Evolutionary conservation across 64 coral and sea anemone genomes (phyloP).

Genomic region (Catalaphyllia jardinei): DNA sequence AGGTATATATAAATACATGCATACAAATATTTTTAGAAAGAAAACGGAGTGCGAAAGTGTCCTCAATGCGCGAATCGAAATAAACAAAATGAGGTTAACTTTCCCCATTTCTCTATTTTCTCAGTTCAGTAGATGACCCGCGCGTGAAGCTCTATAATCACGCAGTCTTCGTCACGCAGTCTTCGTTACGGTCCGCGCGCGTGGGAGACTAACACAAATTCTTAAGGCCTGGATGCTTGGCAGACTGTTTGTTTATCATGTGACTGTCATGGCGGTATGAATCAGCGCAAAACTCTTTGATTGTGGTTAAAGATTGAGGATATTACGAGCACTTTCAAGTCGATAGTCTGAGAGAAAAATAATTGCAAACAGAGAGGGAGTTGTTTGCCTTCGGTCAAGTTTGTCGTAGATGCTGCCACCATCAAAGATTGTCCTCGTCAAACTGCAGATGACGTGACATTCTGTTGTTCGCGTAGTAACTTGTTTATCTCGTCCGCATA

Average conservation of each 20-base stretch:
- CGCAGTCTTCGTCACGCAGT: no score
- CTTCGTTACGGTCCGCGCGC: no score
- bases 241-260: slow-evolving; percentile 12
- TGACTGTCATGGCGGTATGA: slow-evolving; percentile 69
- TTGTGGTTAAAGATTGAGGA: no score
- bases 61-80: no score
- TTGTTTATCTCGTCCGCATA: neutral
- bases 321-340: no score
- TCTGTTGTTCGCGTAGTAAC: neutral
- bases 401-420: neutral
- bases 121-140: no score
- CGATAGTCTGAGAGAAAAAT: neutral
- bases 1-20: no score
- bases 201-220: neutral
- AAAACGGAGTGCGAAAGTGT: no score
- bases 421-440: neutral
- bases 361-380: neutral
- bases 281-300: neutral
- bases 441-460: neutral
- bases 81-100: no score
- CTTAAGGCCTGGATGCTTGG: slow-evolving; percentile 15
- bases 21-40: no score
- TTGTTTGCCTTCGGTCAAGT: neutral
- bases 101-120: no score
- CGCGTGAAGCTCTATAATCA: no score